These are phyloP conservation scores for Meriones unguiculatus DNA, from an alignment of 2,113 vertebrate genomes.

Conservation along the genomic window DNA sequence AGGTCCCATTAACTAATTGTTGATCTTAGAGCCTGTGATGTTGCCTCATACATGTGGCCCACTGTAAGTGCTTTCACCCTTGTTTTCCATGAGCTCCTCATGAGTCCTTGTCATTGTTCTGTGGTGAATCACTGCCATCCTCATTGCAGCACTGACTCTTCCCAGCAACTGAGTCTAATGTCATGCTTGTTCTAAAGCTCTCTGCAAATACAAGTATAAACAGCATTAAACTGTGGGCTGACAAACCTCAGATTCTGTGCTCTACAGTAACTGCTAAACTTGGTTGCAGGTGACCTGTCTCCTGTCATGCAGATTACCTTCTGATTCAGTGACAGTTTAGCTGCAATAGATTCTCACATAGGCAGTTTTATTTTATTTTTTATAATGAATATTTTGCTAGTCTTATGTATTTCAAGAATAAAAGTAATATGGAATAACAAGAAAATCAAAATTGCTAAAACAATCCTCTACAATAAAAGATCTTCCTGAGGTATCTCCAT, in stretches of 20 bases:
- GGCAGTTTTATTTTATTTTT: not conserved
- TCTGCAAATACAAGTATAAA: constrained; percentile 25
- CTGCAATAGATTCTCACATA: not conserved
- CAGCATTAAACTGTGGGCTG: too few relatives aligned
- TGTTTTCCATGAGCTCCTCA: not conserved
- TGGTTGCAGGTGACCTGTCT: constrained; percentile 55
- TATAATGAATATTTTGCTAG: constrained; percentile 42
- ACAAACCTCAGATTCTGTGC: constrained; percentile 17
- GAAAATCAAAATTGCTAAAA: too few relatives aligned
- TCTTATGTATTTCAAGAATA: constrained; percentile 47
- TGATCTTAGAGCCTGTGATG: too few relatives aligned
- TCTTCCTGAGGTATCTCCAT: too few relatives aligned
- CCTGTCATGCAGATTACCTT: constrained; percentile 26
- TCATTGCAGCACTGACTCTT: not conserved
- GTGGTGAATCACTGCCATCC: constrained; percentile 1
- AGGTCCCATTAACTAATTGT: too few relatives aligned
- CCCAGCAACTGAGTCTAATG: not conserved
- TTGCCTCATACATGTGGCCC: not conserved
- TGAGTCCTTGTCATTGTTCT: not conserved
- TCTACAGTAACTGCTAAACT: constrained; percentile 38
- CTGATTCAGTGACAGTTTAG: constrained; percentile 45
- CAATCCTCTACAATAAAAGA: too few relatives aligned
- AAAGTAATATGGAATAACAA: not conserved
- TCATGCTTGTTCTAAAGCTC: constrained; percentile 33
- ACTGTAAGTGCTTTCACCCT: not conserved